A percentile compares a stretch with the other conserved stretches of the same genome.
Conservation (phyloP, 2,797 vertebrate species). For the Micrastur ruficollis region DNA sequence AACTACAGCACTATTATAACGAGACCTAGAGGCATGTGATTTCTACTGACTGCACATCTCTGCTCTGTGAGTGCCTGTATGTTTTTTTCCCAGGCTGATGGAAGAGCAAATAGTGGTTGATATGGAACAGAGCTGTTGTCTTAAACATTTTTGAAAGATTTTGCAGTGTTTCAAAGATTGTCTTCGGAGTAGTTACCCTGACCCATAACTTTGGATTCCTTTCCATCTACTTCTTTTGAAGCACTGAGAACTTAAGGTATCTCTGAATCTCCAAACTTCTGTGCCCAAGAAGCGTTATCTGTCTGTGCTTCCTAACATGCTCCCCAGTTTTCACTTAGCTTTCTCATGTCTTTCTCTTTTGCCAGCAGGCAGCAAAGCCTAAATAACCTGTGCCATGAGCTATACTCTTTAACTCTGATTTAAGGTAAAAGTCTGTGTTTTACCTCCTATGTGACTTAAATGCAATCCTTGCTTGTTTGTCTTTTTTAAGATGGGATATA, state of each 20-base stretch:
- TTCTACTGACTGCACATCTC: slow-evolving; percentile 42
- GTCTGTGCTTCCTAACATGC: not conserved
- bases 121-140: not conserved
- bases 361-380: not conserved
- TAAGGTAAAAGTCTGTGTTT: not conserved
- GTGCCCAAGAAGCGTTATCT: not conserved
- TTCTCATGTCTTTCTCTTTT: not conserved
- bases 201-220: not conserved
- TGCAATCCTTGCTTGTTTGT: not conserved
- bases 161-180: not conserved
- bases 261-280: not conserved
- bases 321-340: not conserved
- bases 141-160: not conserved
- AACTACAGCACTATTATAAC: slow-evolving; percentile 13
- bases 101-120: not conserved
- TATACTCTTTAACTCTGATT: not conserved
- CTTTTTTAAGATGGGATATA: not conserved
- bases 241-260: not conserved
- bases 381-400: not conserved
- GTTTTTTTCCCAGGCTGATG: not conserved
- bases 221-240: not conserved
- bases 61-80: not conserved
- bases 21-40: slow-evolving; percentile 41
- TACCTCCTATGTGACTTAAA: not conserved
- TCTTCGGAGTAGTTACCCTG: not conserved